phyloP scores from a whole-genome alignment of 2,797 vertebrate genomes.

The Graptemys geographica region DNA sequence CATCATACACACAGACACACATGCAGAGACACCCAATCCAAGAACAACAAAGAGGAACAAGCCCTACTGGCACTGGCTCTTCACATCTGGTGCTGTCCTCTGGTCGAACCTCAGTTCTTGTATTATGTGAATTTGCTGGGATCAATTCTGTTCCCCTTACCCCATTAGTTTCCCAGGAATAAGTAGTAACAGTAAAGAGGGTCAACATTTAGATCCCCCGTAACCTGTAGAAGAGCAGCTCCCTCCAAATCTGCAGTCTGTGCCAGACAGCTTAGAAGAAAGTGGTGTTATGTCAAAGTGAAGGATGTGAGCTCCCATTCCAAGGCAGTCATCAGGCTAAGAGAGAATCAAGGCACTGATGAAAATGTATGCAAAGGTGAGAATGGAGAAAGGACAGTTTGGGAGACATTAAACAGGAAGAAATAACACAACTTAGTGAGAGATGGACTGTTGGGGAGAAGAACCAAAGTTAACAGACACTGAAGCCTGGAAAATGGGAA shows the following conservation, averaged over 20 bases:
- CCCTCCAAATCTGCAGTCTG: neutral
- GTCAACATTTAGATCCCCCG: neutral
- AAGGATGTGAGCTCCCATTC: neutral
- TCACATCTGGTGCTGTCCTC: conserved; percentile 30
- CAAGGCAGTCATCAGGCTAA: neutral
- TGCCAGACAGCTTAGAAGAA: neutral
- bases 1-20: conserved; percentile 2
- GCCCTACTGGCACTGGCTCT: neutral
- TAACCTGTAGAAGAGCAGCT: neutral
- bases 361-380: neutral
- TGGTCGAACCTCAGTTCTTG: conserved; percentile 20
- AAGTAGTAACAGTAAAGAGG: neutral
- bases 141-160: neutral
- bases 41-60: conserved; percentile 33
- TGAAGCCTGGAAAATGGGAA: conserved; percentile 20
- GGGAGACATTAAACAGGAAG: neutral
- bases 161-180: neutral
- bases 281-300: neutral
- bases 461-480: neutral
- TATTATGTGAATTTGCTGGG: neutral
- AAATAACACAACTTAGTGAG: neutral
- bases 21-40: neutral
- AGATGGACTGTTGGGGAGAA: neutral
- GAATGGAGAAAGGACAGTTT: neutral
- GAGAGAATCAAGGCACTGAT: neutral